Base-by-base conservation (phyloP, 2,113 vertebrate genomes). In the Acrocephalus arundinaceus region DNA sequence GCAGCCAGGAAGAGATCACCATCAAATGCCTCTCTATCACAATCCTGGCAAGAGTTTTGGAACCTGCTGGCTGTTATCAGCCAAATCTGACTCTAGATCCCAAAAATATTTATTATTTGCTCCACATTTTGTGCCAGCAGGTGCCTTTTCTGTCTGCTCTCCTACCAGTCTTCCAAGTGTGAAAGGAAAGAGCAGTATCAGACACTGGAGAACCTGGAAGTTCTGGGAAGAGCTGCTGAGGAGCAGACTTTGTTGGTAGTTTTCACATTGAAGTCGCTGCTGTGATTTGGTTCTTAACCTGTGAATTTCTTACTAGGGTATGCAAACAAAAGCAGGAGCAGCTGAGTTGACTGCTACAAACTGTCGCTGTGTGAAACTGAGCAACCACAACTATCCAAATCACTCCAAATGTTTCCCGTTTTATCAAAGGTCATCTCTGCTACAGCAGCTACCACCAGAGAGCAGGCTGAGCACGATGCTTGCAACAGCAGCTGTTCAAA, bases 361-460 rank as follows among this genome's bases (percentile, higher is more conserved):
- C 68, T 43, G 52, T 49, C 35, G 2, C 86, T 48, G 35, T 55
- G 74, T 1, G 33, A 93, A 81, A 68, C 76, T 51, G 63, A 85
- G 73, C 70, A 79, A 62, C 61, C 43, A 28, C 85, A 78, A 61
- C 85, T 63, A 66, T 13, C 88, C 59, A 65, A 90, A 88, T 58
- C 75, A 70, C 86, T 61, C 79, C 79, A 81, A 93, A 72, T 6
- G 37, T 71, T 78, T 94, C 87, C 25, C 7, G 1, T 66, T 94
- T 93, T 76, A 96, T 86, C 95, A 89, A 90, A 96, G 87, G 96
- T 89, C 85, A 78, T 91, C 86, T 74, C 78, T 74, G 89, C 88
- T 89, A 58, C 83, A 78, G 71, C 88, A 85, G 87, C 94, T 37
- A 90, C 97, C 97, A 81, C 94, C 95, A 97, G 97, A 93, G 96